phyloP scores from a whole-genome alignment of 2,888 invertebrate species.

The Aricia artaxerxes region DNA sequence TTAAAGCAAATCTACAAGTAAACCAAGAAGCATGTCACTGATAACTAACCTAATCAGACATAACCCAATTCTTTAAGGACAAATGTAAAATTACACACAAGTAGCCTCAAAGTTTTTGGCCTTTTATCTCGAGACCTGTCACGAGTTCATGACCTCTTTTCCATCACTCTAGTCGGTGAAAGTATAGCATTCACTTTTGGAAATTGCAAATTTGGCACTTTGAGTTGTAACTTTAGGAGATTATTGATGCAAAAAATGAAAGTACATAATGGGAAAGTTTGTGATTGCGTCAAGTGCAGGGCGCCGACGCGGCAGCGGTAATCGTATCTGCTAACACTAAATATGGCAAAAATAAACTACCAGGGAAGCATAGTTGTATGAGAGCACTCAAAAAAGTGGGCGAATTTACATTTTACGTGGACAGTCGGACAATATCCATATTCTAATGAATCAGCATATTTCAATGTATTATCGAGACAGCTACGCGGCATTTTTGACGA shows the following conservation, averaged over 20 bases:
- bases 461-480: slow-evolving; percentile 63
- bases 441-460: slow-evolving; percentile 80
- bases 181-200: slow-evolving; percentile 67
- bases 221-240: neutral
- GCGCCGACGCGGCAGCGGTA: slow-evolving; percentile 44
- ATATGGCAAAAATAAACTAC: slow-evolving; percentile 34
- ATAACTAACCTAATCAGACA: slow-evolving; percentile 29
- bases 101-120: neutral
- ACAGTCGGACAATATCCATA: slow-evolving; percentile 53
- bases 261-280: neutral
- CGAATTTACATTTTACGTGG: slow-evolving; percentile 44
- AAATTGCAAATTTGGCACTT: slow-evolving; percentile 8
- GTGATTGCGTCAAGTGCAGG: slow-evolving; percentile 37
- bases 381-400: slow-evolving; percentile 35
- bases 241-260: slow-evolving; percentile 2
- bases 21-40: slow-evolving; percentile 21
- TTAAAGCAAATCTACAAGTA: neutral
- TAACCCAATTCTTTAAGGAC: slow-evolving; percentile 9
- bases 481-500: slow-evolving; percentile 75
- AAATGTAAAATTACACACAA: neutral
- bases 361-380: neutral
- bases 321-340: slow-evolving; percentile 39
- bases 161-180: slow-evolving; percentile 52
- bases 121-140: slow-evolving; percentile 5
- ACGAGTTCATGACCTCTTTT: slow-evolving; percentile 27